These are phyloP conservation scores for Euleptes europaea DNA, from an alignment of 2,113 vertebrate species.

Conservation along the genomic window DNA sequence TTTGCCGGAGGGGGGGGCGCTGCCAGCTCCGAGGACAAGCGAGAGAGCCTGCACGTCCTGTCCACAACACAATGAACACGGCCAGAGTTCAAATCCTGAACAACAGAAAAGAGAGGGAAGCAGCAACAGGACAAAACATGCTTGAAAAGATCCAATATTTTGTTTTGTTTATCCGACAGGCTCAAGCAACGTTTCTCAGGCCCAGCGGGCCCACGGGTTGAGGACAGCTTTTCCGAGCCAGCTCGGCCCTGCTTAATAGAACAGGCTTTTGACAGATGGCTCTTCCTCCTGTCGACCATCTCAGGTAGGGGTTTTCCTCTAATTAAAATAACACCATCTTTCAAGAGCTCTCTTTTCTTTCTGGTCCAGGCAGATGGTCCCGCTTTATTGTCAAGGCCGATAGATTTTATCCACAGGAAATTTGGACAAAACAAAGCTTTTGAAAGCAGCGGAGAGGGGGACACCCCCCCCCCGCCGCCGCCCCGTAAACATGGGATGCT, in stretches of 20 bases:
- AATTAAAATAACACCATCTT: background rate
- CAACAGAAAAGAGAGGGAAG: background rate
- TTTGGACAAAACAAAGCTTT: background rate
- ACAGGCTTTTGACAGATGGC: constrained; percentile 37
- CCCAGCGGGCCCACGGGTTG: background rate
- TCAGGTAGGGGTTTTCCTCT: background rate
- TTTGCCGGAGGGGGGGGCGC: too few relatives aligned
- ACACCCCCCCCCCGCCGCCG: too few relatives aligned
- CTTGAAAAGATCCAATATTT: background rate
- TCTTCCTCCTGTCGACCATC: constrained; percentile 2
- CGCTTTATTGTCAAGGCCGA: background rate
- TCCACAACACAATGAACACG: background rate
- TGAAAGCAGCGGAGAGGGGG: background rate
- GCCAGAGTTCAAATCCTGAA: background rate
- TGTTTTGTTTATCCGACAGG: background rate
- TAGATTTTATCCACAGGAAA: background rate
- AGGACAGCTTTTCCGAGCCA: background rate
- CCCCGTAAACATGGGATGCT: background rate
- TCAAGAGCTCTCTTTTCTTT: background rate
- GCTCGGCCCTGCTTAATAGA: constrained; percentile 19
- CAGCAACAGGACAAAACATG: constrained; percentile 35
- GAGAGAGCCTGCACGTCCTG: background rate
- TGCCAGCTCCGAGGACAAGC: too few relatives aligned
- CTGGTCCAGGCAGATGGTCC: background rate
- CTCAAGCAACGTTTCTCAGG: constrained; percentile 1